phyloP scores from a whole-genome alignment of 2,113 vertebrate genomes.

The Callithrix jacchus region DNA sequence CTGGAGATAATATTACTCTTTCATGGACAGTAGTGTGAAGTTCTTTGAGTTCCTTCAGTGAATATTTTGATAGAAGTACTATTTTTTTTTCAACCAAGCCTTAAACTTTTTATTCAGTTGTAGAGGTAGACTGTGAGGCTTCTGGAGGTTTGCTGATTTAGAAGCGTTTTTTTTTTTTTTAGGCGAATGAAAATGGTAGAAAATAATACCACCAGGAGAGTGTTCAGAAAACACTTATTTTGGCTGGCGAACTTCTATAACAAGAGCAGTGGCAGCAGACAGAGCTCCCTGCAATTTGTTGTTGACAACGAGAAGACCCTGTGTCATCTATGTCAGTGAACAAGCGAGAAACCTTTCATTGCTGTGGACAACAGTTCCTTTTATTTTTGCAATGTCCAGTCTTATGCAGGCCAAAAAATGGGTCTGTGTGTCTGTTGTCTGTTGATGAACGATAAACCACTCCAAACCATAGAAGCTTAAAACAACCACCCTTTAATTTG shows the following conservation, averaged over 20 bases:
- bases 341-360: not conserved
- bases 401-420: not conserved
- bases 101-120: not conserved
- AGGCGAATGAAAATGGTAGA: not conserved
- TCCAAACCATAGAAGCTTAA: not conserved
- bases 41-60: not conserved
- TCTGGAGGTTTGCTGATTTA: not conserved
- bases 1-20: not conserved
- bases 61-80: conserved; percentile 1
- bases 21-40: not conserved
- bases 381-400: not conserved
- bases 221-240: conserved; percentile 14
- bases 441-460: not conserved
- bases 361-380: not conserved
- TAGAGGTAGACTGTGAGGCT: not conserved
- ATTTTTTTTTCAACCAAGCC: not conserved
- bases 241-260: not conserved
- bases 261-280: not conserved
- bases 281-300: not conserved
- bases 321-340: not conserved
- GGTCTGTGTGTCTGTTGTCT: not conserved
- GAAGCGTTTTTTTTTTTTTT: not conserved
- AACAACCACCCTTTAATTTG: not conserved
- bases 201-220: not conserved
- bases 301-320: not conserved